Percentiles rank a stretch among this genome's conserved stretches.
These are phyloP conservation scores for Lanius ludovicianus DNA, from an alignment of 2,113 vertebrate species.

Conservation along the genomic window DNA sequence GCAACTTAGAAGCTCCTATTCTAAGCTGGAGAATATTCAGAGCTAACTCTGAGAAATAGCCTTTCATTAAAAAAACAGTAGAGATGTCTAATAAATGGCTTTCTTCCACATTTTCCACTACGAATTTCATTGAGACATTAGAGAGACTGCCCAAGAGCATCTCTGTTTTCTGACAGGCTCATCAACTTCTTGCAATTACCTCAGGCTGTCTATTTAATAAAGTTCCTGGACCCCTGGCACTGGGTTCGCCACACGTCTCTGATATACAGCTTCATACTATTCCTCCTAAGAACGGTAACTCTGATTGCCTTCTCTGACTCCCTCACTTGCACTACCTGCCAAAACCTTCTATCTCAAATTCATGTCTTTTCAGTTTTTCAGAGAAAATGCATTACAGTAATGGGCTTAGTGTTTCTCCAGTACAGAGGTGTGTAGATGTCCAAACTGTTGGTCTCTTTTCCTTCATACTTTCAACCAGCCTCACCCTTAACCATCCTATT, in stretches of 20 bases:
- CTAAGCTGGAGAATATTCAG: not conserved
- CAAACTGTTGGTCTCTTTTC: not conserved
- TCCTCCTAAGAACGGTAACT: not conserved
- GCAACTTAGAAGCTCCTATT: not conserved
- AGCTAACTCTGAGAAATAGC: not conserved
- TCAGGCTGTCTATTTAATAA: not conserved
- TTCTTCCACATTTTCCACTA: not conserved
- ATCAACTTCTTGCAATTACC: not conserved
- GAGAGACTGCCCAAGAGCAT: not conserved
- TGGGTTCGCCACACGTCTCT: not conserved
- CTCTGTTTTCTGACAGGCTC: not conserved
- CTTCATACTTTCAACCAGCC: not conserved
- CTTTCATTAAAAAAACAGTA: not conserved
- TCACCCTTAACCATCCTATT: not conserved
- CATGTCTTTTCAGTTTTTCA: not conserved
- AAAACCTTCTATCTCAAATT: not conserved
- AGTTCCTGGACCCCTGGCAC: not conserved
- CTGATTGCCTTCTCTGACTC: not conserved
- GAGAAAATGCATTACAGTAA: fast-evolving
- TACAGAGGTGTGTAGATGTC: not conserved
- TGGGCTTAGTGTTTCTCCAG: not conserved
- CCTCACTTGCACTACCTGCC: not conserved
- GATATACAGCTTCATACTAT: not conserved
- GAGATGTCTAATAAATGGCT: not conserved
- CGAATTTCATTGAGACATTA: not conserved